Base-by-base conservation (phyloP, 1,140 invertebrate genomes). In the Cotesia glomerata region DNA sequence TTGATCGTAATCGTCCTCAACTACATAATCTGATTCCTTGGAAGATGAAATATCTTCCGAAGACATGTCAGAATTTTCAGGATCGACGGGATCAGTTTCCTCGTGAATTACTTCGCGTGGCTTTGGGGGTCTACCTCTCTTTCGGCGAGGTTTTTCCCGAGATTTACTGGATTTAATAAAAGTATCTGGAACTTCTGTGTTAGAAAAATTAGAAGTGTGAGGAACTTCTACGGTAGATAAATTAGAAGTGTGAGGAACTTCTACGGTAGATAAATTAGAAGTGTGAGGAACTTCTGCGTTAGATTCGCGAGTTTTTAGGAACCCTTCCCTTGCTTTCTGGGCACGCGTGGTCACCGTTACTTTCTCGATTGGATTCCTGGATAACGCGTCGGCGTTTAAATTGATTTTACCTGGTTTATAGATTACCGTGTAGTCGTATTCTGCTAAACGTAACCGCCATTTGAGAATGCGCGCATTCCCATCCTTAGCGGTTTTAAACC, bases 341-440 rank as follows among this genome's bases (percentile, higher is more conserved):
- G 52, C 51, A 0, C 66, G 51, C 1, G 66, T 68, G 0, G 52
- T 58, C 3, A 68, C 52, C n/a, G 58, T 58, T 35, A 56, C 32
- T 0, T 3, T 7, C 13, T 69, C 54, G 0, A 62, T 18, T 0
- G 66, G 72, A 26, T 65, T 73, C 0, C 72, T 11, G 0, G 66
- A 73, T 14, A 86, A 61, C 2, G 81, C 79, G 56, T 86, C 85
- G n/a, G n/a, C n/a, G n/a, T n/a, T n/a, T n/a, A n/a, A n/a, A n/a
- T n/a, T n/a, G n/a, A n/a, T n/a, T n/a, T n/a, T n/a, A n/a, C n/a
- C n/a, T n/a, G n/a, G n/a, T n/a, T n/a, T n/a, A n/a, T n/a, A n/a
- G n/a, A n/a, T n/a, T n/a, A n/a, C n/a, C n/a, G n/a, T n/a, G n/a
- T n/a, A n/a, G n/a, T n/a, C n/a, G n/a, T n/a, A n/a, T n/a, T n/a